Evolutionary conservation across 2,888 invertebrate genomes (phyloP).

Genomic region (Acrobasis repandana): DNA sequence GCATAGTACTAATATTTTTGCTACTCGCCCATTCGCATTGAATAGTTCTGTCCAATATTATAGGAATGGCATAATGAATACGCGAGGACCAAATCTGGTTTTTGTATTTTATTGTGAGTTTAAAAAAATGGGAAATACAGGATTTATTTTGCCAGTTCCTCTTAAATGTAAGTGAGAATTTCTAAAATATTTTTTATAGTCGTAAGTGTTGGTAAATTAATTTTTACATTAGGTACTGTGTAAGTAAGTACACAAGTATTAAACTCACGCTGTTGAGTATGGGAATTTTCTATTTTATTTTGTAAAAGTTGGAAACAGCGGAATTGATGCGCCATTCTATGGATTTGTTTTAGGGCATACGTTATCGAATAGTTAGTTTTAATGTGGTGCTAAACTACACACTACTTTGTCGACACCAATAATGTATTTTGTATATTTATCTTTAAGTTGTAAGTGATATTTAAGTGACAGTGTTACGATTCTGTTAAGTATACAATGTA

Average conservation of each 20-base stretch:
- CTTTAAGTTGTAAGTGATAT: constrained; percentile 62
- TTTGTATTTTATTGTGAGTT: constrained; percentile 60
- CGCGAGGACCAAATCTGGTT: constrained; percentile 73
- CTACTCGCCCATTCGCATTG: constrained; percentile 67
- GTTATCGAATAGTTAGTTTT: constrained; percentile 61
- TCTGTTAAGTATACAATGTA: constrained; percentile 32
- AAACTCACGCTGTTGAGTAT: constrained; percentile 45
- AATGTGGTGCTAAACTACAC: constrained; percentile 71
- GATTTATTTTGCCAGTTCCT: constrained; percentile 83
- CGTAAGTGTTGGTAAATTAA: constrained; percentile 78
- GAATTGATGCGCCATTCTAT: constrained; percentile 51
- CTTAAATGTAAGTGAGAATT: constrained; percentile 82
- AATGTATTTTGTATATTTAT: constrained; percentile 60
- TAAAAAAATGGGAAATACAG: constrained; percentile 64
- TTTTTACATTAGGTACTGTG: constrained; percentile 69
- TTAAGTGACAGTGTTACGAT: constrained; percentile 55
- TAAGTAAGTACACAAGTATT: constrained; percentile 67
- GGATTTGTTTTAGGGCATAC: constrained; percentile 57
- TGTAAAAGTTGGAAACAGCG: constrained; percentile 38
- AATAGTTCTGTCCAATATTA: constrained; percentile 70
- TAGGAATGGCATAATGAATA: constrained; percentile 79
- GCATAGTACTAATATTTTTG: constrained; percentile 80
- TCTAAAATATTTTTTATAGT: constrained; percentile 80
- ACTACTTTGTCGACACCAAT: constrained; percentile 61
- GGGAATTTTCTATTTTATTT: constrained; percentile 43